phyloP scores from a whole-genome alignment of 2,888 invertebrate genomes.

The Chelonus formosanus region DNA sequence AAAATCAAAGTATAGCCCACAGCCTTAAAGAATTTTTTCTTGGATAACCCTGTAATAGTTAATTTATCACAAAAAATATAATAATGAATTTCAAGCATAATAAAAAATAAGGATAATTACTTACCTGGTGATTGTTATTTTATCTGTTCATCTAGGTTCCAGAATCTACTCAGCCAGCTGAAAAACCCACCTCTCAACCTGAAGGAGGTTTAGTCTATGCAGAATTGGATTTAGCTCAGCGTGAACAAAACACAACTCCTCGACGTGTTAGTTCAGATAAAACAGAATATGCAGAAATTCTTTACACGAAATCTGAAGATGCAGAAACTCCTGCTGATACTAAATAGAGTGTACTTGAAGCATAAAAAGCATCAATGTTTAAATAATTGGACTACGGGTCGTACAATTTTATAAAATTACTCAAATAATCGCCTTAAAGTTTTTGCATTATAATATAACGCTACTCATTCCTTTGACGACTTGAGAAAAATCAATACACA shows the following conservation, averaged over 20 bases:
- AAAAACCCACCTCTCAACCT: slow-evolving; percentile 42
- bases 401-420: slow-evolving; percentile 20
- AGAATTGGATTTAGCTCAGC: slow-evolving; percentile 59
- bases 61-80: too few species aligned
- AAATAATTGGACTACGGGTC: slow-evolving; percentile 20
- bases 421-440: slow-evolving; percentile 33
- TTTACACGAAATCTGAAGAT: slow-evolving; percentile 72
- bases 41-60: too few species aligned
- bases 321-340: slow-evolving; percentile 44
- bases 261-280: slow-evolving; percentile 70
- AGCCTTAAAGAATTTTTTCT: too few species aligned
- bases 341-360: slow-evolving; percentile 44
- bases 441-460: background rate
- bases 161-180: slow-evolving; percentile 39
- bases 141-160: slow-evolving; percentile 27
- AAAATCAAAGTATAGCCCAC: too few species aligned
- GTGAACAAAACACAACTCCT: slow-evolving; percentile 50
- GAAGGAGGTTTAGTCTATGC: slow-evolving; percentile 61
- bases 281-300: slow-evolving; percentile 84
- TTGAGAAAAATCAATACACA: too few species aligned
- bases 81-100: background rate
- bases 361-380: slow-evolving; percentile 19
- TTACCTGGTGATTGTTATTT: background rate
- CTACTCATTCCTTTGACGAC: too few species aligned
- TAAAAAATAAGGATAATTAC: background rate